Evolutionary conservation across 1,140 invertebrate species (phyloP).

Genomic region (Saxidomus purpurata): DNA sequence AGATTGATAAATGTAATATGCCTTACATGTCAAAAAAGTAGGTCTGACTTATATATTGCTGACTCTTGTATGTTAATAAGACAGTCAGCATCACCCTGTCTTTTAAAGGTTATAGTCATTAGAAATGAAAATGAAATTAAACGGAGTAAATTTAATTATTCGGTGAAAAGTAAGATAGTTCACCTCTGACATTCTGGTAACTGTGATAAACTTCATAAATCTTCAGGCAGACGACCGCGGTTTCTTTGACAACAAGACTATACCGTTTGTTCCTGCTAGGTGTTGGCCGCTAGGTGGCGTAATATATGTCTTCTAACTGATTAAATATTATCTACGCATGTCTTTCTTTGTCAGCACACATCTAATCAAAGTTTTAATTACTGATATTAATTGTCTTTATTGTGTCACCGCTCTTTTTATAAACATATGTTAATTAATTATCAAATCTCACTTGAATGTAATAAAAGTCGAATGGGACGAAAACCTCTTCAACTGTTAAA

Average conservation of each 20-base stretch:
- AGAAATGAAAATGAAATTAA: constrained; percentile 8
- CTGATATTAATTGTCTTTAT: constrained; percentile 19
- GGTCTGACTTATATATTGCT: too few species aligned
- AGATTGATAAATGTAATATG: too few species aligned
- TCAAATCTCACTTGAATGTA: constrained; percentile 50
- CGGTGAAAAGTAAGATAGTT: background rate
- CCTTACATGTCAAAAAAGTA: too few species aligned
- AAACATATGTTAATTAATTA: constrained; percentile 50
- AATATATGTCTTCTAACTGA: constrained; percentile 3
- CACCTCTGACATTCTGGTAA: constrained; percentile 10
- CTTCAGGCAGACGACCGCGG: background rate
- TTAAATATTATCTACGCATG: constrained; percentile 54
- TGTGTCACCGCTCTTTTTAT: constrained; percentile 38
- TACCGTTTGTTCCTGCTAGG: background rate
- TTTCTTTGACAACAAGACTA: background rate
- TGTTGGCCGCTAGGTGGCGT: background rate
- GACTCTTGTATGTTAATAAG: too few species aligned
- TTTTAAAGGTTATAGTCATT: background rate
- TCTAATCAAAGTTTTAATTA: constrained; percentile 57
- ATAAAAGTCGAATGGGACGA: constrained; percentile 31
- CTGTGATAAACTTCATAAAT: background rate
- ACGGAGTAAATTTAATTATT: background rate
- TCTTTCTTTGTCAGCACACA: constrained; percentile 1
- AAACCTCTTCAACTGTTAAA: background rate
- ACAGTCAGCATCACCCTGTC: too few species aligned